A percentile compares a stretch with the other conserved stretches of the same genome.
Conservation (phyloP, 2,113 vertebrate species). For the Anarhynchus alexandrinus region DNA sequence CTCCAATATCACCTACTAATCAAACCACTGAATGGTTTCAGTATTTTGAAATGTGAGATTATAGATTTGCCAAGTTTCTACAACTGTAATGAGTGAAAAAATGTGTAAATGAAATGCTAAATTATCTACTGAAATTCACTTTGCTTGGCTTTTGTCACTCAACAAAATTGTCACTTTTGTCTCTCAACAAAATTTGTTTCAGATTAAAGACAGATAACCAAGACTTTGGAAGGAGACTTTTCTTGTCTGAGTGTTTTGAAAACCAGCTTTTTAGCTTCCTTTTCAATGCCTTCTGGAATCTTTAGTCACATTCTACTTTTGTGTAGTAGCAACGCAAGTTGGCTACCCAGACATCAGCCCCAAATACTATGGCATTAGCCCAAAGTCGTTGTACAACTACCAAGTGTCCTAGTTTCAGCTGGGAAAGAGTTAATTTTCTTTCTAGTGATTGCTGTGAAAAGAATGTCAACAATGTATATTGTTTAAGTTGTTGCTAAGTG, state of each 20-base stretch:
- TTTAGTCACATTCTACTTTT: neutral
- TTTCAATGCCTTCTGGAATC: neutral
- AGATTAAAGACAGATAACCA: neutral
- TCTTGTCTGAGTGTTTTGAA: neutral
- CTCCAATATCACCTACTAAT: neutral
- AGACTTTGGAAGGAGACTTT: neutral
- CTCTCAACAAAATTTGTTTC: neutral
- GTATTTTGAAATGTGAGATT: neutral
- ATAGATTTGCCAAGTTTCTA: neutral
- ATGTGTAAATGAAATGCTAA: neutral
- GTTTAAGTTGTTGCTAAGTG: too few species aligned
- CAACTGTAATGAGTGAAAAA: neutral
- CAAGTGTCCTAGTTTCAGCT: too few species aligned
- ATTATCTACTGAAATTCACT: neutral
- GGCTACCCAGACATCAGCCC: neutral
- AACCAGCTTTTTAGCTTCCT: neutral
- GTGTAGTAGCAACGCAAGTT: neutral
- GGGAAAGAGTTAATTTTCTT: too few species aligned
- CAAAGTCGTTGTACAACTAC: neutral
- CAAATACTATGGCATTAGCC: neutral
- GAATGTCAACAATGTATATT: too few species aligned
- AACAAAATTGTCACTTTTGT: neutral
- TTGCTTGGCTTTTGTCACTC: neutral
- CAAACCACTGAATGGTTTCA: neutral
- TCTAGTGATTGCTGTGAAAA: too few species aligned